phyloP scores from a whole-genome alignment of 2,888 invertebrate species.

The Parnassius glacialis region DNA sequence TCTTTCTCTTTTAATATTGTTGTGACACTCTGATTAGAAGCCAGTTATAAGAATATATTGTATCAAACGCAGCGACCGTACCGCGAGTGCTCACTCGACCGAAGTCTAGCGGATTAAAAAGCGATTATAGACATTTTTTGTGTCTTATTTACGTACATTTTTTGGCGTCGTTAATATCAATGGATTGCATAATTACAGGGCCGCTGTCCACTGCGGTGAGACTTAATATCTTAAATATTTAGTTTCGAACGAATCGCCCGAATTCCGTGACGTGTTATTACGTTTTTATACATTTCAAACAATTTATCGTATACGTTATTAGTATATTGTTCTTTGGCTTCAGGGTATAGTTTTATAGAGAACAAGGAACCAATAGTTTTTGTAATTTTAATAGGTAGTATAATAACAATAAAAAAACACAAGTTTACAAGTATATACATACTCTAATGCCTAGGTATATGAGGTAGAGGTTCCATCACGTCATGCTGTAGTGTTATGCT shows the following conservation, averaged over 20 bases:
- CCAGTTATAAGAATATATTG: background rate
- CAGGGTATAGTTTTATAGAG: too few species aligned
- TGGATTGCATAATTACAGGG: slow-evolving; percentile 51
- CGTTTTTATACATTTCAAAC: slow-evolving; percentile 1
- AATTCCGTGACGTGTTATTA: slow-evolving; percentile 8
- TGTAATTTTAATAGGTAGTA: too few species aligned
- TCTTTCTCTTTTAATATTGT: too few species aligned
- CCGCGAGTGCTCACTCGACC: slow-evolving; percentile 28
- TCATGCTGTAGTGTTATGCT: too few species aligned
- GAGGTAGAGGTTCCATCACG: too few species aligned
- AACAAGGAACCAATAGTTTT: too few species aligned
- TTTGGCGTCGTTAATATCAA: slow-evolving; percentile 46
- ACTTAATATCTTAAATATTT: slow-evolving; percentile 30
- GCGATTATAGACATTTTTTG: slow-evolving; percentile 50
- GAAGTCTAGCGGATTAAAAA: slow-evolving; percentile 46
- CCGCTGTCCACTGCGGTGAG: slow-evolving; percentile 26
- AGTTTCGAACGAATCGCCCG: slow-evolving; percentile 8
- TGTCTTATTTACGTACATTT: slow-evolving; percentile 41
- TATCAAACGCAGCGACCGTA: slow-evolving; percentile 30
- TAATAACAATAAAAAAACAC: too few species aligned
- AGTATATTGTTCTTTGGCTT: too few species aligned
- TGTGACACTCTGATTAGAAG: too few species aligned
- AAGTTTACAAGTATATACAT: too few species aligned
- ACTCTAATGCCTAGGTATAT: too few species aligned
- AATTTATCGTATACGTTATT: background rate